phyloP scores from a whole-genome alignment of 2,888 invertebrate species.

The Nomada fabriciana region DNA sequence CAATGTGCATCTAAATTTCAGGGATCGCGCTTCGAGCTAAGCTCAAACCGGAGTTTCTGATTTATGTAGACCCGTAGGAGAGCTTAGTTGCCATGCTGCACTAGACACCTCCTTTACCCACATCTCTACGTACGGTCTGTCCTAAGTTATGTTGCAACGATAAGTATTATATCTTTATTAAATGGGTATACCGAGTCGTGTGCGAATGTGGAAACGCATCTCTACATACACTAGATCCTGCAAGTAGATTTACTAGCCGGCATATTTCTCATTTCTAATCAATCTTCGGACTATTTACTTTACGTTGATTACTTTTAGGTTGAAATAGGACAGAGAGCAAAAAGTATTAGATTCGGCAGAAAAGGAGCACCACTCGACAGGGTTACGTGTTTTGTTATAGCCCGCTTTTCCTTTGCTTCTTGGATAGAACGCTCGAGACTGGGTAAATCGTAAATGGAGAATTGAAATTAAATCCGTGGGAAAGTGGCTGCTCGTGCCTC shows the following conservation, averaged over 20 bases:
- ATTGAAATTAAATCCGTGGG: constrained; percentile 54
- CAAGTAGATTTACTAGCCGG: too few relatives aligned
- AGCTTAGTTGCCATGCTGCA: constrained; percentile 75
- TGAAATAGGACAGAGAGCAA: too few relatives aligned
- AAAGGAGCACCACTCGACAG: too few relatives aligned
- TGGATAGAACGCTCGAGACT: constrained; percentile 8
- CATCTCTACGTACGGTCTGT: neutral
- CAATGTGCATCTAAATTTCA: constrained; percentile 77
- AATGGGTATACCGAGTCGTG: constrained; percentile 52
- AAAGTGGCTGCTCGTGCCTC: constrained; percentile 49
- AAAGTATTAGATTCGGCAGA: too few relatives aligned
- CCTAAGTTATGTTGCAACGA: constrained; percentile 8
- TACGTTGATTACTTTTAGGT: too few relatives aligned
- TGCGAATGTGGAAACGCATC: too few relatives aligned
- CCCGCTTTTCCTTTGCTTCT: neutral
- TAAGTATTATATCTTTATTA: constrained; percentile 6
- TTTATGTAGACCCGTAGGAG: constrained; percentile 78
- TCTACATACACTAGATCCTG: too few relatives aligned
- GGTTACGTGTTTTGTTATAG: neutral
- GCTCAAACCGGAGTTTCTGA: constrained; percentile 76
- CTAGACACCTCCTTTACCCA: constrained; percentile 30
- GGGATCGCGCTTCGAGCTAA: constrained; percentile 67
- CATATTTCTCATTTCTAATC: too few relatives aligned
- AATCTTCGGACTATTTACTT: too few relatives aligned
- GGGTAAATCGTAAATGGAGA: neutral